Evolutionary conservation across 2,888 invertebrate genomes (phyloP), one percentile per base, ranked within the genome.

Genomic region (Leptothorax acervorum): DNA sequence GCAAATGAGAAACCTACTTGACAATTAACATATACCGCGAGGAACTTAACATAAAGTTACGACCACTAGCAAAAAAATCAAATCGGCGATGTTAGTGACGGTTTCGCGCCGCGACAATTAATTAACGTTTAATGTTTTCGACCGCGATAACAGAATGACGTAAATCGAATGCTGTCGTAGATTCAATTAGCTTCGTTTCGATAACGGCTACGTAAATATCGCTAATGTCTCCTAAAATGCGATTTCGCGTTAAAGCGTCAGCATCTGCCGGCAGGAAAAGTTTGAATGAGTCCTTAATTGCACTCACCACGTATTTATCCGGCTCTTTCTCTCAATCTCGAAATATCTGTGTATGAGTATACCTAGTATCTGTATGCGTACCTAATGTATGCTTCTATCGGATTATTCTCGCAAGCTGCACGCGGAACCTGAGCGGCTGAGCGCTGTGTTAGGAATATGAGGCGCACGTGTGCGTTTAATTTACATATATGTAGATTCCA

Each of bases 401-500:
- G 31, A 55, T n/a, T 68, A 23, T 45, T 66, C 45, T 45, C 70
- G 55, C 55, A 42, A 55, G 42, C 42, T 78, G 42, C 53, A 78
- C 42, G 68, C 42, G 66, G 66, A 63, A 42, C 57, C 48, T 12
- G 28, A 23, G n/a, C 31, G 71, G 18, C 48, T 12, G 28, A 23
- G n/a, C 31, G 71, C 23, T 28, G 45, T 28, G 45, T 48, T 79
- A 48, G 71, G 60, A 73, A 81, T 51, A 60, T 74, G 39, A 57
- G 12, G 60, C 45, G 66, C 66, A 83, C 65, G 66, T 83, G 89
- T 82, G 63, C 71, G 65, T 88, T 68, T 71, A 74, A 79, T 82
- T 84, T 86, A 57, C 86, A 86, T 89, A 86, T 86, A 66, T 89
- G 79, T 60, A 84, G 63, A 88, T 76, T 53, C 55, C 60, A 70